Base-by-base conservation (phyloP, 2,113 vertebrate genomes). In the Chelonoidis abingdonii region DNA sequence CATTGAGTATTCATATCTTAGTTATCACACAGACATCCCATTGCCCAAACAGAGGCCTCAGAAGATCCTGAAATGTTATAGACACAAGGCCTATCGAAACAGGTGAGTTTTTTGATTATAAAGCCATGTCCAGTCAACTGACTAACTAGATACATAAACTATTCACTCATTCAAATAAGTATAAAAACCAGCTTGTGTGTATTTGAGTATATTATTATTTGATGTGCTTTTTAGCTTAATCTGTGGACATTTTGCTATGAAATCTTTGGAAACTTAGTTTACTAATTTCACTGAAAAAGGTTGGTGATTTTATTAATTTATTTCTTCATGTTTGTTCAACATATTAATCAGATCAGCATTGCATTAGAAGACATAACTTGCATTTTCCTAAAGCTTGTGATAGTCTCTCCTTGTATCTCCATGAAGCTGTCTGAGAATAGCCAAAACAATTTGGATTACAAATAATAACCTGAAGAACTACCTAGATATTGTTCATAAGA, bases 121-220 rank as follows among this genome's bases (percentile, higher is more conserved):
- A 31, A 29, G 57, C 11, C 57, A 59, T 1, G 27, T 29, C 57
- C 57, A 13, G 27, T 29, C 12, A 13, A 59, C 10, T 57, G 29
- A 59, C 10, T 29, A 1, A 11, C 57, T 13, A 29, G 27, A 59
- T 31, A 59, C 27, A 29, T 59, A 31, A 59, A 59, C 11, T 59
- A 59, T 13, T 62, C 10, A 62, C 27, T 29, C 38, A 81, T 44
- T 87, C 53, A 54, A 14, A 47, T 10, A 29, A 13, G 1, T n/a
- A 2, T 2, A 2, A 31, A 57, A 89, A 12, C 0, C 57, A 72
- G 8, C 10, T 31, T 89, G 25, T 10, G 0, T 50, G 2, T 19
- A 4, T 57, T 27, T 13, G 22, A 0, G 0, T 2, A 38, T 75
- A 16, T 62, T 59, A 1, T 2, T 84, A 16, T 49, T 84, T 1